Evolutionary conservation across 2,797 vertebrate species (phyloP).

Genomic region (Antrozous pallidus): DNA sequence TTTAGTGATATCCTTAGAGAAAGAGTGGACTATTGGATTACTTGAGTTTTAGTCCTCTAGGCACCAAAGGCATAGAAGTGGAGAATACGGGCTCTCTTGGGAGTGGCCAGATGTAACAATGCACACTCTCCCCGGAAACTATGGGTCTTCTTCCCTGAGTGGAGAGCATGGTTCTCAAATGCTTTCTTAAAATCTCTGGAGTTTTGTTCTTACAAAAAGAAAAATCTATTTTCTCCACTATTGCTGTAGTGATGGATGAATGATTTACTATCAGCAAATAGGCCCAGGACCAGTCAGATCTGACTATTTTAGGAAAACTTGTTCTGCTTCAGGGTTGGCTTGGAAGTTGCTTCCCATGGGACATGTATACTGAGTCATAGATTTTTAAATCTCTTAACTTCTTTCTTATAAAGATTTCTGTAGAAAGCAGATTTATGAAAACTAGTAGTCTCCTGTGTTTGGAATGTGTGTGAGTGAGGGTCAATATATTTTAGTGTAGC

Average conservation of each 20-base stretch:
- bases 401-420: background rate
- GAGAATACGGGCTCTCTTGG: background rate
- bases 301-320: slow-evolving; percentile 25
- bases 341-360: background rate
- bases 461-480: background rate
- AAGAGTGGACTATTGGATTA: background rate
- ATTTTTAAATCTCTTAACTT: slow-evolving; percentile 4
- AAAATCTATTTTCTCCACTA: background rate
- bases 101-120: background rate
- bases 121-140: background rate
- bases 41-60: background rate
- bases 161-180: background rate
- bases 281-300: background rate
- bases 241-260: background rate
- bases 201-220: slow-evolving; percentile 3
- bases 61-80: background rate
- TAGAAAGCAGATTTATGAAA: background rate
- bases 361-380: background rate
- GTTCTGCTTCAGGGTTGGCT: background rate
- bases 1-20: background rate
- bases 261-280: background rate
- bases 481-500: background rate
- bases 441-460: background rate
- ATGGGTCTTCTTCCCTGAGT: background rate
- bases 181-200: background rate